These are phyloP conservation scores for Oxyruncus cristatus DNA, from an alignment of 2,113 vertebrate species.

Conservation along the genomic window DNA sequence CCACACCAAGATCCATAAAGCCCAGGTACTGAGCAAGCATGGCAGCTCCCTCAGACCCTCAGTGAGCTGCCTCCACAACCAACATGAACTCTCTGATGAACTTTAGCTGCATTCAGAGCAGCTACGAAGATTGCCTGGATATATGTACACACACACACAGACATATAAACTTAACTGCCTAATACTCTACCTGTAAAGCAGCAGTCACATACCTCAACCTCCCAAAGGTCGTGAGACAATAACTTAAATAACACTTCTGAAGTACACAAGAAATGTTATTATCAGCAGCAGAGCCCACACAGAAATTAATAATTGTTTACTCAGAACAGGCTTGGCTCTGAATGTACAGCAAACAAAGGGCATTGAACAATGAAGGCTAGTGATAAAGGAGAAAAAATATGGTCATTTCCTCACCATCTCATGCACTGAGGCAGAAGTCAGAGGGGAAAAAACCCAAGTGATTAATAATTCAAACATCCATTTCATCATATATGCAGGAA, in stretches of 20 bases:
- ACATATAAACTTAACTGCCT: fast-evolving
- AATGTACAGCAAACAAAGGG: neutral
- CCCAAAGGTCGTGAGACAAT: neutral
- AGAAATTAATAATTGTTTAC: constrained; percentile 16
- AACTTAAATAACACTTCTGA: neutral
- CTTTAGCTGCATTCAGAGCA: neutral
- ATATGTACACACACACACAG: neutral
- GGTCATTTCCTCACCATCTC: neutral
- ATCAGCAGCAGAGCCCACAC: neutral
- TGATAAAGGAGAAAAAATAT: neutral
- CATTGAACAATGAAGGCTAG: neutral
- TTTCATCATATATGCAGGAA: neutral
- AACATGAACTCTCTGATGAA: fast-evolving
- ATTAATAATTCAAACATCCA: neutral
- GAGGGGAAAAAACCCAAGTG: neutral
- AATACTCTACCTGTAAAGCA: neutral
- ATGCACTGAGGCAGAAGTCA: neutral
- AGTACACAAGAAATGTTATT: neutral
- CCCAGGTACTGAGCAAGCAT: neutral
- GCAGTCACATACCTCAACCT: neutral
- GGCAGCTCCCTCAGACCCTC: fast-evolving
- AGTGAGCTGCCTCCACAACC: neutral
- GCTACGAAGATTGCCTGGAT: neutral
- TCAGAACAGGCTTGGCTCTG: neutral
- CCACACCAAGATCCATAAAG: neutral